A percentile compares a stretch with the other conserved stretches of the same genome.
phyloP scores from a whole-genome alignment of 2,113 vertebrate genomes.

The Eptesicus fuscus region DNA sequence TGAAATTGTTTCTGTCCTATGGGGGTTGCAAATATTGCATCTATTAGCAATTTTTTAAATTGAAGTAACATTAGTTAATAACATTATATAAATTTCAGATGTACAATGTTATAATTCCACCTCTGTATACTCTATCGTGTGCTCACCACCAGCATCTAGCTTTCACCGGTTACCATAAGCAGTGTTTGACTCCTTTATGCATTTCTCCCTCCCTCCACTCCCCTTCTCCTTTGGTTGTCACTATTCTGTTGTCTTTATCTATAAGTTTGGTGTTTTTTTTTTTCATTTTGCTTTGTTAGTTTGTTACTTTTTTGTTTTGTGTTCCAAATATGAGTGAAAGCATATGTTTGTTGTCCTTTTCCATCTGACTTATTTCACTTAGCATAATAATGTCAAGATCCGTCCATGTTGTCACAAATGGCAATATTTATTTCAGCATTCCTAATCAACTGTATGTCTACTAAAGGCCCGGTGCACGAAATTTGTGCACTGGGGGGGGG shows the following conservation, averaged over 20 bases:
- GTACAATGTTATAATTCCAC: neutral
- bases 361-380: neutral
- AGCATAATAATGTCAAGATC: neutral
- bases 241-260: neutral
- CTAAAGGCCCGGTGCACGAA: no score
- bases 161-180: neutral
- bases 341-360: neutral
- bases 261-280: neutral
- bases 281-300: neutral
- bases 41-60: neutral
- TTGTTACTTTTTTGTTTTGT: neutral
- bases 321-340: neutral
- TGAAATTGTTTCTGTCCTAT: neutral
- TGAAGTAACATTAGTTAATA: neutral
- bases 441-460: neutral
- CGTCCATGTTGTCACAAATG: neutral
- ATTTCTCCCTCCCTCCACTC: neutral
- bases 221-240: neutral
- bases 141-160: neutral
- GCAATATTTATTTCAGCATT: neutral
- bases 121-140: neutral
- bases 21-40: neutral
- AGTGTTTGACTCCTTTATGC: neutral
- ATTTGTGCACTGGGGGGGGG: no score
- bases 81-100: neutral